A percentile compares a stretch with the other conserved stretches of the same genome.
Evolutionary conservation across 2,797 vertebrate genomes (phyloP).

Genomic region (Chaetophractus vellerosus): DNA sequence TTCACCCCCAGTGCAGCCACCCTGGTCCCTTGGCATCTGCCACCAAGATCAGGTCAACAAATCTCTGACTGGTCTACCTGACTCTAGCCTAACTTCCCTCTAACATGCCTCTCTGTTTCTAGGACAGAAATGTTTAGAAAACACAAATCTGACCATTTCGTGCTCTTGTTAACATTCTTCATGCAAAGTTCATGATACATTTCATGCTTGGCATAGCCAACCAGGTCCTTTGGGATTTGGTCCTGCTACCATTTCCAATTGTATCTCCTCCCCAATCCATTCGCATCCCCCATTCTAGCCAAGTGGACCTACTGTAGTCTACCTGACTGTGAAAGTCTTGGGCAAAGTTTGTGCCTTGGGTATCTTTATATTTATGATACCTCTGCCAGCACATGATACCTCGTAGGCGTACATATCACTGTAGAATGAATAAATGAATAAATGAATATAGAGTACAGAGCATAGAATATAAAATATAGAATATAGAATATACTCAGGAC

Average conservation of each 20-base stretch:
- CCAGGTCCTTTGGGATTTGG: neutral
- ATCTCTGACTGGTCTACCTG: neutral
- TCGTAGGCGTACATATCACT: neutral
- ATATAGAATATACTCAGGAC: neutral
- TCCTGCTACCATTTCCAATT: neutral
- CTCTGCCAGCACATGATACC: neutral
- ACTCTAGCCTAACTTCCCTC: neutral
- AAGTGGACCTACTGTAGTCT: neutral
- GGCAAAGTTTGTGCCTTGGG: neutral
- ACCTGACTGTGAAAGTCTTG: neutral
- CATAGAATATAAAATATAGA: too few species aligned
- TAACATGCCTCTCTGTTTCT: neutral
- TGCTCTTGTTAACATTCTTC: neutral
- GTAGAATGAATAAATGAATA: neutral
- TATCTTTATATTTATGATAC: neutral
- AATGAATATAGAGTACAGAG: neutral
- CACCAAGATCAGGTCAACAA: neutral
- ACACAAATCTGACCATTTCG: neutral
- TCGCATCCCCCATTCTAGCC: neutral
- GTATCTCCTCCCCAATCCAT: neutral
- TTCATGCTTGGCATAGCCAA: neutral
- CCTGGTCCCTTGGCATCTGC: neutral
- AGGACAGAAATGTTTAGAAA: neutral
- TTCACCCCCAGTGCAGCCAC: neutral
- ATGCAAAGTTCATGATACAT: neutral